phyloP scores from a whole-genome alignment of 1,140 invertebrate genomes.

The Caerostris extrusa region DNA sequence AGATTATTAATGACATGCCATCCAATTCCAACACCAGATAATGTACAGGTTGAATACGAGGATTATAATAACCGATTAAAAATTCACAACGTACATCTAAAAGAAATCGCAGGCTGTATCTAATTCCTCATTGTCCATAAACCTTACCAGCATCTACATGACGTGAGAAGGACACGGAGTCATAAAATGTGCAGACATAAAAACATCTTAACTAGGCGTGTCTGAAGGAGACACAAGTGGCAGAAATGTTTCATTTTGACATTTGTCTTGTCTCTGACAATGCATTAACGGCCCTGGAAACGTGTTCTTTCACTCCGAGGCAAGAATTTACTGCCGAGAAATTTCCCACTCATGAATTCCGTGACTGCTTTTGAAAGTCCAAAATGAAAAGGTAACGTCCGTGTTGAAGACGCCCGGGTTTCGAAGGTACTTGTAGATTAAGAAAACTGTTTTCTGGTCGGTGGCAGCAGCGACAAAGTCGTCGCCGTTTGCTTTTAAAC shows the following conservation, averaged over 20 bases:
- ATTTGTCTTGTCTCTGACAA: constrained; percentile 26
- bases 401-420: constrained; percentile 1
- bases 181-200: background rate
- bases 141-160: background rate
- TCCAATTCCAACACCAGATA: too few relatives aligned
- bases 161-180: background rate
- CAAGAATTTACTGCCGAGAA: background rate
- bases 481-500: constrained; percentile 3
- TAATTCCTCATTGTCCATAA: background rate
- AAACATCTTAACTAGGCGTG: constrained; percentile 27
- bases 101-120: too few relatives aligned
- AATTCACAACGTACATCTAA: background rate
- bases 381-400: background rate
- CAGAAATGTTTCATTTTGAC: constrained; percentile 10
- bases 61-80: too few relatives aligned
- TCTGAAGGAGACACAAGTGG: constrained; percentile 9
- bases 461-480: background rate
- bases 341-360: constrained; percentile 44
- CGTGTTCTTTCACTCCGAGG: constrained; percentile 28
- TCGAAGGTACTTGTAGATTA: background rate
- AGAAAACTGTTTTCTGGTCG: background rate
- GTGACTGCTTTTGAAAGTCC: constrained; percentile 39
- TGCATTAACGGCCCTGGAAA: constrained; percentile 35
- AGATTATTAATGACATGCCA: too few relatives aligned
- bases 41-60: too few relatives aligned